Percentiles rank a stretch among this genome's conserved stretches.
phyloP scores from a whole-genome alignment of 2,797 vertebrate genomes.

The Ceyx erithaca region DNA sequence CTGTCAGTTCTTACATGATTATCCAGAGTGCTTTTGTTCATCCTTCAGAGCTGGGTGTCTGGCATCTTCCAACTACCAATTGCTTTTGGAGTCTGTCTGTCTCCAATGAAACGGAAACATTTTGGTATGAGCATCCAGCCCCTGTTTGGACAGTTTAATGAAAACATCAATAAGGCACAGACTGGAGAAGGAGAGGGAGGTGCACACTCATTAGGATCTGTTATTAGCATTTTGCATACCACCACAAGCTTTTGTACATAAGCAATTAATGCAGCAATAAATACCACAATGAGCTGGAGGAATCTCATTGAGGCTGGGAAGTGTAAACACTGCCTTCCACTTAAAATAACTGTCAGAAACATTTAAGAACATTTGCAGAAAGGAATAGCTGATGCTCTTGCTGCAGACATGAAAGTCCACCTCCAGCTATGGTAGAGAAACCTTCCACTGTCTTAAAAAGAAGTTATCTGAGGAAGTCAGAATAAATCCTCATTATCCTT shows the following conservation, averaged over 20 bases:
- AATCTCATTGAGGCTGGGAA: background rate
- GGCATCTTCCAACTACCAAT: background rate
- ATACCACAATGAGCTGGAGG: background rate
- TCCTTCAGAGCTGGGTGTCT: background rate
- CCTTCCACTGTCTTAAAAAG: background rate
- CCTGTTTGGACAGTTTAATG: constrained; percentile 42
- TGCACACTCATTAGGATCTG: constrained; percentile 5
- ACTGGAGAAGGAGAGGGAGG: background rate
- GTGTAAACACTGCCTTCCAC: constrained; percentile 10
- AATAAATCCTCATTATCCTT: background rate
- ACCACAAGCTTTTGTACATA: constrained; percentile 8
- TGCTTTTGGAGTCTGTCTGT: background rate
- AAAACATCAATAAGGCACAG: constrained; percentile 32
- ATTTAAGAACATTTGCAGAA: background rate
- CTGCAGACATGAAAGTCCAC: background rate
- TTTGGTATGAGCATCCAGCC: constrained; percentile 1
- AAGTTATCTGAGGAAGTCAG: background rate
- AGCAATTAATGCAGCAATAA: constrained; percentile 47
- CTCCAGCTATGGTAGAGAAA: background rate
- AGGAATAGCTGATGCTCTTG: background rate
- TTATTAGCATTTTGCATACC: constrained; percentile 47
- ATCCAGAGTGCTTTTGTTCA: background rate
- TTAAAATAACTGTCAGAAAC: background rate
- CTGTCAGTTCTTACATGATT: background rate
- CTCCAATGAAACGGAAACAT: background rate